These are phyloP conservation scores for Thermophis baileyi DNA, from an alignment of 2,113 vertebrate genomes.

Conservation along the genomic window DNA sequence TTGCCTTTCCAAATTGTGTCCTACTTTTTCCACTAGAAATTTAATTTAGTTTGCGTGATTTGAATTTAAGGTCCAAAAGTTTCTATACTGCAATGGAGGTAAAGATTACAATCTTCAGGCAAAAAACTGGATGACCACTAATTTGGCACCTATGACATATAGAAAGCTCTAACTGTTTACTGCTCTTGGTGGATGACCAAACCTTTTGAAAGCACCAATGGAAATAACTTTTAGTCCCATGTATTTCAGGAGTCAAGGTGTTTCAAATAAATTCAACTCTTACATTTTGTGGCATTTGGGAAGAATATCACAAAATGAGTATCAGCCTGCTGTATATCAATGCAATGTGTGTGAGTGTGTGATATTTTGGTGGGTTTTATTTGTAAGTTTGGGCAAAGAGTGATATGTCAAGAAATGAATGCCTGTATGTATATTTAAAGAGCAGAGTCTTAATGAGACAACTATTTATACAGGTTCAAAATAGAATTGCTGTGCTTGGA, in stretches of 20 bases:
- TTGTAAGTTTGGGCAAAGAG: not conserved
- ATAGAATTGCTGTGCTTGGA: not conserved
- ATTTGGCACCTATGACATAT: not conserved
- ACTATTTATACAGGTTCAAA: not conserved
- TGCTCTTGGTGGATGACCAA: not conserved
- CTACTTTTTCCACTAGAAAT: not conserved
- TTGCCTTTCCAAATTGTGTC: not conserved
- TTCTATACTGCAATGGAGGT: not conserved
- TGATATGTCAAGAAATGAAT: not conserved
- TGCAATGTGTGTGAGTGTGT: not conserved
- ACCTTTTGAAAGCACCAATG: not conserved
- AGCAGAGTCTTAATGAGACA: not conserved
- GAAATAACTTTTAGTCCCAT: too few species aligned
- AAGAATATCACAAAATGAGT: not conserved
- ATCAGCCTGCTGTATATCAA: not conserved
- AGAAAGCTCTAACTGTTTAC: not conserved
- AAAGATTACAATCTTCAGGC: not conserved
- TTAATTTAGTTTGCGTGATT: not conserved
- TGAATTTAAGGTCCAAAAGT: not conserved
- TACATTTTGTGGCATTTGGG: not conserved
- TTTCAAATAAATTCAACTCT: not conserved
- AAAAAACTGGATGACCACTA: not conserved
- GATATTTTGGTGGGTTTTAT: not conserved
- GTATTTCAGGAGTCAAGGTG: not conserved
- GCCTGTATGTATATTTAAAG: not conserved